Percentiles rank a stretch among this genome's conserved stretches.
These are phyloP conservation scores for Acanthacorydalis orientalis DNA, from an alignment of 2,888 invertebrate genomes.

Conservation along the genomic window DNA sequence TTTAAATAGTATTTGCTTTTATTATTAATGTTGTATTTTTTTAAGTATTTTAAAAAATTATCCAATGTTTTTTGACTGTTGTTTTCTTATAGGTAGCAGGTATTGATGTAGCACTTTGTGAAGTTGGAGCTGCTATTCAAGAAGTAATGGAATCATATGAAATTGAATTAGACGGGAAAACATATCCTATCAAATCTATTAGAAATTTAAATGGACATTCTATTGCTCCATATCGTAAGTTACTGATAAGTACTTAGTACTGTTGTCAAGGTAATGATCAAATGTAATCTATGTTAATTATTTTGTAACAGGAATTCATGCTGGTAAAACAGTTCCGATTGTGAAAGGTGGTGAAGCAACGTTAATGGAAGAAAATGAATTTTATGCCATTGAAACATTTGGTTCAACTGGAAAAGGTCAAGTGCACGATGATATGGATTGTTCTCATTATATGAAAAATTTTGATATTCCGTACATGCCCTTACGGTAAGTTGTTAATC, in stretches of 20 bases:
- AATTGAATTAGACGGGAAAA: constrained; percentile 90
- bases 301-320: constrained; percentile 52
- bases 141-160: constrained; percentile 99
- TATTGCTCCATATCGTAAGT: constrained; percentile 93
- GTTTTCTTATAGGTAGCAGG: constrained; percentile 50
- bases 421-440: constrained; percentile 98
- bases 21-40: neutral
- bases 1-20: neutral
- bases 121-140: constrained; percentile 91
- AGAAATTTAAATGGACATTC: constrained; percentile 98
- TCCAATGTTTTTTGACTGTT: neutral
- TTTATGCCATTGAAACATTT: constrained; percentile 98
- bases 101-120: constrained; percentile 93
- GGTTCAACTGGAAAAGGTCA: constrained; percentile 90
- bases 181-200: constrained; percentile 92
- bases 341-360: constrained; percentile 97
- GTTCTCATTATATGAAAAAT: constrained; percentile 99
- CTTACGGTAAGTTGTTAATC: constrained; percentile 39
- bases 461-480: constrained; percentile 88
- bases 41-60: neutral
- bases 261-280: neutral
- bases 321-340: constrained; percentile 98
- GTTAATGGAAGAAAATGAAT: constrained; percentile 97
- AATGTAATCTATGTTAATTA: neutral
- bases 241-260: neutral